These are phyloP conservation scores for Serripes groenlandicus DNA, from an alignment of 2,888 invertebrate genomes.

Conservation along the genomic window DNA sequence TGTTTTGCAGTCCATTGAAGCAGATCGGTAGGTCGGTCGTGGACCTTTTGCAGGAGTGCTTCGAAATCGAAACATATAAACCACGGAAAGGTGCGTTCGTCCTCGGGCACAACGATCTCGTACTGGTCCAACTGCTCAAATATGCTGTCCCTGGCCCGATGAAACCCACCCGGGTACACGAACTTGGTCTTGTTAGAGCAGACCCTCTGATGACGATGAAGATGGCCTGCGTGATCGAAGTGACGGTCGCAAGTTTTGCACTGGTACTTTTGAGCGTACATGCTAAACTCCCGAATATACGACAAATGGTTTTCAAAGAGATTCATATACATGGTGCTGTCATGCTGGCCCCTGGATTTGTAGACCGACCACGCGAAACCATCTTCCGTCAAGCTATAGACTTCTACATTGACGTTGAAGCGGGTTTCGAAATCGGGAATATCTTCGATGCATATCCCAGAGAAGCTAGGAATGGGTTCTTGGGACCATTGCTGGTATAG, in stretches of 20 bases:
- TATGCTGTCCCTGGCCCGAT: constrained; percentile 23
- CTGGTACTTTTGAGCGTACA: too few relatives aligned
- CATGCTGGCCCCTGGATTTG: constrained; percentile 37
- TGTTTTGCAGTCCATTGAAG: constrained; percentile 37
- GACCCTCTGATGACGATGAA: too few relatives aligned
- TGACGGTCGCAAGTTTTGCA: too few relatives aligned
- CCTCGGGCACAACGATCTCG: constrained; percentile 35
- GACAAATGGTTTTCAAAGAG: constrained; percentile 50
- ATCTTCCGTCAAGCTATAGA: constrained; percentile 51
- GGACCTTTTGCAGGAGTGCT: constrained; percentile 27
- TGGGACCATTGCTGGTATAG: constrained; percentile 25
- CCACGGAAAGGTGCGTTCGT: constrained; percentile 43
- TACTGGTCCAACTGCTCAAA: constrained; percentile 45
- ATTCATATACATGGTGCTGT: constrained; percentile 54
- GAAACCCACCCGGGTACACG: constrained; percentile 49
- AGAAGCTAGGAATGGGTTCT: background rate
- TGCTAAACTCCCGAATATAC: constrained; percentile 39
- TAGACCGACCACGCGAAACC: constrained; percentile 42
- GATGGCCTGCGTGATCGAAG: too few relatives aligned
- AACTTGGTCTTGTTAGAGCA: too few relatives aligned
- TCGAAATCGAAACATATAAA: constrained; percentile 52
- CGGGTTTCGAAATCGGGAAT: constrained; percentile 44
- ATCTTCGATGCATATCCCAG: constrained; percentile 32
- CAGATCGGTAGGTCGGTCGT: constrained; percentile 28
- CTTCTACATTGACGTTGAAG: constrained; percentile 46